Evolutionary conservation across 1,140 invertebrate species (phyloP), one percentile per base, ranked within the genome.

Genomic region (Cydia strobilella): DNA sequence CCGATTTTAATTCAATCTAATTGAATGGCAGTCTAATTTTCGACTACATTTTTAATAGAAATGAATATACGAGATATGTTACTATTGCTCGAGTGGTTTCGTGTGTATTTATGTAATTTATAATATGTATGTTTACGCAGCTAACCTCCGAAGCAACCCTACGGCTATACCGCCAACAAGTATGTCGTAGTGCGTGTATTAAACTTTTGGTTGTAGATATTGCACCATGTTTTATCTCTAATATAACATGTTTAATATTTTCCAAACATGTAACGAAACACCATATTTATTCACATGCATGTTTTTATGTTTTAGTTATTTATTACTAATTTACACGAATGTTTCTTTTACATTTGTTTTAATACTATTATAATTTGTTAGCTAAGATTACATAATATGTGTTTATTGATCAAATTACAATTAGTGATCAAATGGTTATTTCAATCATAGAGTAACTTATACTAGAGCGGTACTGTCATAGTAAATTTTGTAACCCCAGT

Each of bases 131-230:
- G 80, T 81, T 88, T 84, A 86, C 74, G 81, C 89, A 92, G 89
- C 90, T 75, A 90, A 90, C 80, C 83, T 90, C n/a, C 86, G 84
- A 82, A 85, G 86, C 74, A 85, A 86, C 62, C 75, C 85, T 15
- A 62, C 82, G 18, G 72, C 82, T 13, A 79, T 82, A 45, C 83
- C 83, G 35, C 81, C 78, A 18, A 82, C 86, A 91, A 87, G 90
- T 90, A 92, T 86, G 90, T 90, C 72, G 54, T 80, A 75, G 72
- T 51, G 66, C 13, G 51, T 75, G 76, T 83, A 79, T 75, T 75
- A 59, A 9, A 59, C 54, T 48, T 15, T 48, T 48, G 6, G 6
- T 59, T 23, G 54, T 59, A 59, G 54, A 59, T 20, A 59, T 10
- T 59, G 20, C 20, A 59, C 51, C 18, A 59, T 7, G 51, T 9